Conservation (phyloP, 37 sponge, comb jelly and placozoan species). For the Beroe forskalii region DNA sequence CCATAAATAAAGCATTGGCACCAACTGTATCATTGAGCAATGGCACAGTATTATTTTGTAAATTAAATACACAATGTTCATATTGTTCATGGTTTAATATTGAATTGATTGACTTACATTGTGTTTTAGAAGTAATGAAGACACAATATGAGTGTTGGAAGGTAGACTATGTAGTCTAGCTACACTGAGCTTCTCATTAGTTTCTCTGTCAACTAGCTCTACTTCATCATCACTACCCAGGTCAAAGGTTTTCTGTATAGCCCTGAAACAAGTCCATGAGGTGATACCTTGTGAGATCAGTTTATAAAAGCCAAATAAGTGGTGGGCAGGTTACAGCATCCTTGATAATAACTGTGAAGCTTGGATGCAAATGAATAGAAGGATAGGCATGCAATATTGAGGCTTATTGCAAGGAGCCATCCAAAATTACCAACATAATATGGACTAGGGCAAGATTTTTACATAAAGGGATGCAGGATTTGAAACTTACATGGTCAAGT, state of each 20-base stretch:
- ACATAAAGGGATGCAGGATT: not conserved
- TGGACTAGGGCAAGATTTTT: no score
- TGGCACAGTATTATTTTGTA: no score
- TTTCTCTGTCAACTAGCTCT: conserved; percentile 12
- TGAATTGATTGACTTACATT: no score
- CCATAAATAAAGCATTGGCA: no score
- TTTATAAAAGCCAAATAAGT: not conserved
- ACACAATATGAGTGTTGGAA: conserved; percentile 47
- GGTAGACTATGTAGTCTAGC: conserved; percentile 17
- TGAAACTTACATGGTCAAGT: conserved; percentile 52
- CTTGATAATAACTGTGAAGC: not conserved
- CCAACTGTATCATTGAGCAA: no score
- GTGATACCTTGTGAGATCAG: not conserved
- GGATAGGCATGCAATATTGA: no score
- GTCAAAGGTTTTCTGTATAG: conserved; percentile 58
- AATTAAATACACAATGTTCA: no score
- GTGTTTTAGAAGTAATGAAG: conserved; percentile 15
- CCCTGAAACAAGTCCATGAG: not conserved
- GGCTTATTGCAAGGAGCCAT: no score
- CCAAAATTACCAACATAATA: no score
- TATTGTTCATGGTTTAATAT: no score
- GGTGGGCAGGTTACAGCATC: not conserved
- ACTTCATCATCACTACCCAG: conserved; percentile 53
- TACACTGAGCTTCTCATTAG: conserved; percentile 6
- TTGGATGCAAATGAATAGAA: not conserved